Evolutionary conservation across 2,888 invertebrate genomes (phyloP), one percentile per base, ranked within the genome.

Genomic region (Hirudinaria manillensis): DNA sequence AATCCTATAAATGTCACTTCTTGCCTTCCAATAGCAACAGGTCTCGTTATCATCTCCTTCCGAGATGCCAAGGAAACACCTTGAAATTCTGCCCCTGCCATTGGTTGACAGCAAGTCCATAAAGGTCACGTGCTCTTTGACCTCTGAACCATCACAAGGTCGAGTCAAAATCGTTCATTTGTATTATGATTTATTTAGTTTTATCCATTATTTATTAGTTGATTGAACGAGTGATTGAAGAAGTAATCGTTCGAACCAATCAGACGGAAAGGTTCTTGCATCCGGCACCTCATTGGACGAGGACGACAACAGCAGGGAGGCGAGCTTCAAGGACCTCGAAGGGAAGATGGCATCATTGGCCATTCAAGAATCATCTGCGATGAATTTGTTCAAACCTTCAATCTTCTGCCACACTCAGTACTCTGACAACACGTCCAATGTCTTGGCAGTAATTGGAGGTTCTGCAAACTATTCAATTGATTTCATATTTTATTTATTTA

Each of bases 321-420:
- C 7, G 45, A 70, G 36, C 83, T 74, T 73, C 24, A 65, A 24
- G 19, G 36, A 70, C 38, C 79, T 80, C 66, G 79, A 85, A 71
- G 85, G 84, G 77, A 83, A 84, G 76, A 74, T 82, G 45, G 77
- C 82, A n/a, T 80, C 82, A 4, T 66, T 77, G 3, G 72, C 79
- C 2, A 80, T 80, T 29, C 76, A 78, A 16, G 81, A 82, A 6
- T 87, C 89, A 2, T 87, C 90, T 32, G 90, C 91, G 6, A 89
- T 91, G 87, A 89, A 91, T 78, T 27, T 72, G 2, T 93, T 93
- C 84, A 91, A 91, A 82, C 93, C 93, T 0, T 89, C 90, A 0
- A 87, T 91, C 38, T 90, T 91, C 78, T 87, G 93, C 74, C 91
- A 91, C 82, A 90, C 84, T 6, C 81, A 82, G 76, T 80, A 80